Evolutionary conservation across 2,113 vertebrate species (phyloP).

Genomic region (Hyperopisus bebe): DNA sequence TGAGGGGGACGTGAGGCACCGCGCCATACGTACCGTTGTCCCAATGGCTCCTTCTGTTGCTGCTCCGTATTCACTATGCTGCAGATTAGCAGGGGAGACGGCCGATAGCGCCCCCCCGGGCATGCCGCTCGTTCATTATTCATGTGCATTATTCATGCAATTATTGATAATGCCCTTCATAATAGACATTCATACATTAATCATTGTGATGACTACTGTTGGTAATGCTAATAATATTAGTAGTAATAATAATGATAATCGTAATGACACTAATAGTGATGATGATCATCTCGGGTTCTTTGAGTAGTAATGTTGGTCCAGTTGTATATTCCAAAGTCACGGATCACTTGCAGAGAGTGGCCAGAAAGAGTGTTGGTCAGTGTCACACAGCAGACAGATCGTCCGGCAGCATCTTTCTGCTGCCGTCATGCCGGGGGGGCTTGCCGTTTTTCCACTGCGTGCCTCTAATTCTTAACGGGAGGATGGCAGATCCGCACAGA

Average conservation of each 20-base stretch:
- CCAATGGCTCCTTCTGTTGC: conserved; percentile 52
- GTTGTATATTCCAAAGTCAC: conserved; percentile 32
- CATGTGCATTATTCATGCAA: conserved; percentile 79
- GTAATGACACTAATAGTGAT: conserved; percentile 55
- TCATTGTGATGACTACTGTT: conserved; percentile 69
- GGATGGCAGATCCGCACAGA: conserved; percentile 43
- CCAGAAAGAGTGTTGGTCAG: not conserved
- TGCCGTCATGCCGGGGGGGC: not conserved
- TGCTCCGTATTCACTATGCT: conserved; percentile 59
- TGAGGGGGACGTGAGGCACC: conserved; percentile 22
- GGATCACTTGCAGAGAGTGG: not conserved
- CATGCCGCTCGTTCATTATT: conserved; percentile 80
- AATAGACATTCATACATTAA: conserved; percentile 81
- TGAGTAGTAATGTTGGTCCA: conserved; percentile 44
- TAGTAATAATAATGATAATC: conserved; percentile 67
- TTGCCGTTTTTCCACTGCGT: not conserved
- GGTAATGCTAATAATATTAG: conserved; percentile 58
- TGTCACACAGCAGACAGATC: not conserved
- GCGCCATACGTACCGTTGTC: not conserved
- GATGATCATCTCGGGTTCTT: conserved; percentile 69
- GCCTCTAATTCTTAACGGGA: conserved; percentile 36
- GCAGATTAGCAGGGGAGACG: conserved; percentile 71
- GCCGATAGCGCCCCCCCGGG: conserved; percentile 73
- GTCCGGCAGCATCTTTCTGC: not conserved
- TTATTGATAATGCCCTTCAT: conserved; percentile 83